Conservation (phyloP, 1,140 invertebrate genomes). For the Ctenoplectra terminalis region DNA sequence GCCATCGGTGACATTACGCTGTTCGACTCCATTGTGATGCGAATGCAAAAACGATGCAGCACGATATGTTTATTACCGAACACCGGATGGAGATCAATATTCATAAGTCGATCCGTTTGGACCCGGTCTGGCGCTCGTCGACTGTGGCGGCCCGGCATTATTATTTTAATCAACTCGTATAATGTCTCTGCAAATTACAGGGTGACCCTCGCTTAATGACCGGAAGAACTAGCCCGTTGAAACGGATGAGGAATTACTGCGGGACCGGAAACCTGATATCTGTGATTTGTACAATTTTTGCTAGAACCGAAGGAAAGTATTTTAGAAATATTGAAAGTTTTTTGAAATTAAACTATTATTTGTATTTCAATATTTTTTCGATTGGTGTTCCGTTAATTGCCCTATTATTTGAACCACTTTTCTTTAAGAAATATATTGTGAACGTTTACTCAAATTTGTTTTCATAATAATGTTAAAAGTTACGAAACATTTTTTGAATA, state of each 20-base stretch:
- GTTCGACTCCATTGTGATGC: constrained; percentile 58
- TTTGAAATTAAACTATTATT: too few relatives aligned
- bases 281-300: background rate
- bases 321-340: too few relatives aligned
- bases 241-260: constrained; percentile 66
- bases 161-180: constrained; percentile 71
- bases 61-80: constrained; percentile 67
- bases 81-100: constrained; percentile 72
- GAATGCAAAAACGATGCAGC: constrained; percentile 56
- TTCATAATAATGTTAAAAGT: too few relatives aligned
- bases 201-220: constrained; percentile 67
- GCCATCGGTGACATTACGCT: constrained; percentile 47
- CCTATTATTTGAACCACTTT: too few relatives aligned
- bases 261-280: constrained; percentile 46
- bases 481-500: too few relatives aligned
- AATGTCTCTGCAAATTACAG: constrained; percentile 72
- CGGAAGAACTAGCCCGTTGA: constrained; percentile 63
- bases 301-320: background rate
- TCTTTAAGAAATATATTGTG: too few relatives aligned
- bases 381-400: too few relatives aligned
- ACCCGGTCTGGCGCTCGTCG: constrained; percentile 55
- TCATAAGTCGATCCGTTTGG: constrained; percentile 61
- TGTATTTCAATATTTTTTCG: too few relatives aligned
- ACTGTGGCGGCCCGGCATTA: constrained; percentile 61
- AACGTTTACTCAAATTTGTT: too few relatives aligned